Conservation (phyloP, 2,797 vertebrate species). For the Monodelphis domestica region DNA sequence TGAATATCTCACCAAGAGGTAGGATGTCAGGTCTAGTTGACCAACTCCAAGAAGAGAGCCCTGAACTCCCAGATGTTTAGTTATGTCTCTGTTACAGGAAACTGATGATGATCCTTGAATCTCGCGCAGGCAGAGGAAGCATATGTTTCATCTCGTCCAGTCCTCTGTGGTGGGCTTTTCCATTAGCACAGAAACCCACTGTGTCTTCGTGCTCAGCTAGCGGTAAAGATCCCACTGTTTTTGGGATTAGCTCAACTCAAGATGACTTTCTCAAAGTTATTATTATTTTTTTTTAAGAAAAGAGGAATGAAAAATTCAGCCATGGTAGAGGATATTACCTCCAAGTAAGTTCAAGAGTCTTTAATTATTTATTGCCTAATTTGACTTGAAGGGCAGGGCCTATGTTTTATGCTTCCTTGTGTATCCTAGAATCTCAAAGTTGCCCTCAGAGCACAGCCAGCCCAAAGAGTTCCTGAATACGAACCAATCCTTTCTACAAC, state of each 20-base stretch:
- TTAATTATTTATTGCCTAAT: not conserved
- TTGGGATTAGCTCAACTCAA: not conserved
- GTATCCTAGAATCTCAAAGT: not conserved
- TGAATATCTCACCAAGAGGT: not conserved
- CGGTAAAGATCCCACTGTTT: not conserved
- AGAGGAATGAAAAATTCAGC: not conserved
- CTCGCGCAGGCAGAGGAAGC: not conserved
- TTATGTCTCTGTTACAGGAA: not conserved
- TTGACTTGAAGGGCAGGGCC: not conserved
- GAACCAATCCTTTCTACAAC: not conserved
- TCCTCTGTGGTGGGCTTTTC: not conserved
- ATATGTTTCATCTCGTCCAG: conserved; percentile 1
- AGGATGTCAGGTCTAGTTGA: not conserved
- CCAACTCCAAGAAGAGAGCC: not conserved
- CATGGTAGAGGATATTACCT: not conserved
- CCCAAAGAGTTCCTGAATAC: not conserved
- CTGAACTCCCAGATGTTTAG: not conserved
- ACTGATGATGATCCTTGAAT: not conserved
- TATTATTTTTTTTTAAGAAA: not conserved
- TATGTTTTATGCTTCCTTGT: not conserved
- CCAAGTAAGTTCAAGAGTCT: not conserved
- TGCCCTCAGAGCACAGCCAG: not conserved
- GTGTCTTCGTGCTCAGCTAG: not conserved
- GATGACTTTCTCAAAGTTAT: conserved; percentile 1
- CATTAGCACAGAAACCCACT: not conserved